These are phyloP conservation scores for Brachyalestes nurse DNA, from an alignment of 2,797 vertebrate genomes.

Conservation along the genomic window DNA sequence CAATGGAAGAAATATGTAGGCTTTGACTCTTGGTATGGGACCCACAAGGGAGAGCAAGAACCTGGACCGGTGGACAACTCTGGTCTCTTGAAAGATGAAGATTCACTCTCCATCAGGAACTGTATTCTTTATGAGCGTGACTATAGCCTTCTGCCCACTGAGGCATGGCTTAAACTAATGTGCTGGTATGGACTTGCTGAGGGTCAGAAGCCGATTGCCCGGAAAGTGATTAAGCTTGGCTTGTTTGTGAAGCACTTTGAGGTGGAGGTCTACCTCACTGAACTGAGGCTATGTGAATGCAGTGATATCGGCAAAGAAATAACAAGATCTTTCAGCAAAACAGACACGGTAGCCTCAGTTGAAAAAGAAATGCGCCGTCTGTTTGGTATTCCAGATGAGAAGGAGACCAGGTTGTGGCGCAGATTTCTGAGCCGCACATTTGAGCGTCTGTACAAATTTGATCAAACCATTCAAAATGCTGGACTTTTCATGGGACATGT, in stretches of 20 bases:
- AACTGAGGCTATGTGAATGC: constrained; percentile 95
- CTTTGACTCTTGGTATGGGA: constrained; percentile 96
- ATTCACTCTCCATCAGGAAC: constrained; percentile 91
- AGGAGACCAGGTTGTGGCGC: constrained; percentile 95
- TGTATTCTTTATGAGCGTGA: constrained; percentile 97
- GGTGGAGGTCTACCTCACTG: constrained; percentile 96
- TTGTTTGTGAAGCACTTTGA: constrained; percentile 99
- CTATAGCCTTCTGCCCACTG: constrained; percentile 94
- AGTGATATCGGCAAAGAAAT: constrained; percentile 92
- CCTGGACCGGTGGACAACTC: constrained; percentile 96
- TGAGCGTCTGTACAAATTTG: constrained; percentile 92
- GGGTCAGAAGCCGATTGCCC: constrained; percentile 91
- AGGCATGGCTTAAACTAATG: constrained; percentile 96
- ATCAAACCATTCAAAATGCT: constrained; percentile 95
- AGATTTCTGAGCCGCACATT: constrained; percentile 98
- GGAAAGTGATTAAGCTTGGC: constrained; percentile 96
- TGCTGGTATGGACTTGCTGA: constrained; percentile 93
- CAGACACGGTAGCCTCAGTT: constrained; percentile 92
- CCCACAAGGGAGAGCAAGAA: constrained; percentile 94
- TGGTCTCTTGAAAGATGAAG: constrained; percentile 93
- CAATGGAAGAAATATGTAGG: constrained; percentile 99
- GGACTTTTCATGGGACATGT: constrained; percentile 97
- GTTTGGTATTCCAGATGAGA: constrained; percentile 93
- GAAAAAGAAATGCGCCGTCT: constrained; percentile 96
- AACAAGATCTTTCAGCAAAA: constrained; percentile 95